phyloP scores from a whole-genome alignment of 1,140 invertebrate genomes.

The Lordiphosa collinella region DNA sequence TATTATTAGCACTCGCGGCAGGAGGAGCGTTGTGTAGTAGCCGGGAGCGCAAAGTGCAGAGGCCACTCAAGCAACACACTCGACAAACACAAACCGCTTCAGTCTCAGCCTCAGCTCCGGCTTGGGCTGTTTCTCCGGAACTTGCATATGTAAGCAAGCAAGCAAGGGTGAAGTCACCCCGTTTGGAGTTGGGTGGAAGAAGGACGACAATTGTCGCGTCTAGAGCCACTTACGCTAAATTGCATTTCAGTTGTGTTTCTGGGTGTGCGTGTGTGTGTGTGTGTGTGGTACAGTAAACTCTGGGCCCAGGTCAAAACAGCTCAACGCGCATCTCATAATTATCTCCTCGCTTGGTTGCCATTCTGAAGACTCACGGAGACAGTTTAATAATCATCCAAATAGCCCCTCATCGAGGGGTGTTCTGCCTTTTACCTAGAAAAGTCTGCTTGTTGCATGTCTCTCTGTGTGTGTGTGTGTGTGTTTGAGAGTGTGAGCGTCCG shows the following conservation, averaged over 20 bases:
- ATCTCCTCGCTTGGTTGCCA: constrained; percentile 71
- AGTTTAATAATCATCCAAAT: constrained; percentile 73
- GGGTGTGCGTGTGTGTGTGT: constrained; percentile 17
- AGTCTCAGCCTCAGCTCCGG: constrained; percentile 17
- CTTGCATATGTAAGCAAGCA: constrained; percentile 69
- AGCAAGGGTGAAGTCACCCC: background rate
- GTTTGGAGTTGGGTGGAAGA: background rate
- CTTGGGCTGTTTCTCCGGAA: constrained; percentile 34
- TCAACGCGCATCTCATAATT: constrained; percentile 78
- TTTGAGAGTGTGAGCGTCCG: constrained; percentile 48
- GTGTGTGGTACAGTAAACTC: constrained; percentile 31
- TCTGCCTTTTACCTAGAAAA: constrained; percentile 21
- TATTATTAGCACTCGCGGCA: constrained; percentile 59
- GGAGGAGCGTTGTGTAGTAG: constrained; percentile 8
- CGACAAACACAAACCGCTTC: constrained; percentile 45
- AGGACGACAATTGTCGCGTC: constrained; percentile 66
- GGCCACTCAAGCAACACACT: constrained; percentile 73
- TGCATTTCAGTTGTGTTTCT: constrained; percentile 63
- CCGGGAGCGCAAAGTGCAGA: constrained; percentile 53
- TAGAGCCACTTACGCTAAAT: constrained; percentile 70
- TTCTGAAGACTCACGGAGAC: constrained; percentile 71
- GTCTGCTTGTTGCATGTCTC: constrained; percentile 64
- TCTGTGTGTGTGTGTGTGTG: constrained; percentile 58
- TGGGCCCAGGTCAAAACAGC: constrained; percentile 38
- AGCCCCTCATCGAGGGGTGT: constrained; percentile 6